Evolutionary conservation across 1,140 invertebrate genomes (phyloP), one percentile per base, ranked within the genome.

Genomic region (Scaptomyza montana): DNA sequence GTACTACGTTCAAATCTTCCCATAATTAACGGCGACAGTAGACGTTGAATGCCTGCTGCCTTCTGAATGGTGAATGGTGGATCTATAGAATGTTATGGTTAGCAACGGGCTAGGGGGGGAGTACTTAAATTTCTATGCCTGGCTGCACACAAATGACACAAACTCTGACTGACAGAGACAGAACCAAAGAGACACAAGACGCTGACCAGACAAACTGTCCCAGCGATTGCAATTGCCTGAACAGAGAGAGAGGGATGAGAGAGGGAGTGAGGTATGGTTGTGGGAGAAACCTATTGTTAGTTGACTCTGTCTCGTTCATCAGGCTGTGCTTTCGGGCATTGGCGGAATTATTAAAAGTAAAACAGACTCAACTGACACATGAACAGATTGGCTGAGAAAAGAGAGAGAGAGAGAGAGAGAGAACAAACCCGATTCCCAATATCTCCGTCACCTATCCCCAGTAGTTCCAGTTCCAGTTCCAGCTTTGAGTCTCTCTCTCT

Each of bases 271-370:
- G 21, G 21, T 25, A 25, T 25, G 2, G 21, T 5, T 6, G 6
- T 10, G 6, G 30, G 16, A 36, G 78, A 61, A 54, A 45, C 67
- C 72, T 78, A 82, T 89, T 87, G 82, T 89, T 84, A 86, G 81
- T 81, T 85, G 80, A 71, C 51, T 36, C 1, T 63, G 64, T 61
- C 75, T 65, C 25, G 56, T 61, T 51, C 56, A 41, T 63, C 46
- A 28, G 19, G 9, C 43, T 55, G 49, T 50, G 54, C 39, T 65
- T 64, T 57, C 33, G 61, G 39, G 25, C 62, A 64, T 62, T 74
- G 80, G 67, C 77, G 76, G 73, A 87, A 79, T 87, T 87, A 89
- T 87, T 87, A 87, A 89, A 89, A 87, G 62, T 87, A 70, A 82
- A 50, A 33, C 68, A 41, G 45, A 7, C 19, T 45, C 50, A 43